Evolutionary conservation across 2,797 vertebrate species (phyloP).

Genomic region (Philypnodon macrostomus): DNA sequence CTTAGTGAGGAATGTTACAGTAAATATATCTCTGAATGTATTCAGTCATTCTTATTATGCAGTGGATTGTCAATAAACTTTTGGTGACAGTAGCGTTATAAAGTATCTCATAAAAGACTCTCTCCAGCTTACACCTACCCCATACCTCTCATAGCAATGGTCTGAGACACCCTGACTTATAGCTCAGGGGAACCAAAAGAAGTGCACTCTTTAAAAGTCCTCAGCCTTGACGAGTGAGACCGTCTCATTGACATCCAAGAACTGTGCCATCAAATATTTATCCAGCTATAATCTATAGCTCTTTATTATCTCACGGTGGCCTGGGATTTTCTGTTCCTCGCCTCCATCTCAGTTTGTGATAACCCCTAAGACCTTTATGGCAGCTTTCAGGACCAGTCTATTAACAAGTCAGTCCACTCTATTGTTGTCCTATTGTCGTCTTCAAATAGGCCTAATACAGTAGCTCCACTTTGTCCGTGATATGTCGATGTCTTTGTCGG

Average conservation of each 20-base stretch:
- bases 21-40: background rate
- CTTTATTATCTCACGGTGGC: constrained; percentile 49
- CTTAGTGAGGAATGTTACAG: too few relatives aligned
- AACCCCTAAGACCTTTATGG: constrained; percentile 7
- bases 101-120: constrained; percentile 22
- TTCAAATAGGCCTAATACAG: constrained; percentile 38
- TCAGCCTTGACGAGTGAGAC: constrained; percentile 27
- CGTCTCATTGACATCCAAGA: background rate
- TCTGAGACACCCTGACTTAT: constrained; percentile 4
- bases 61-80: constrained; percentile 21
- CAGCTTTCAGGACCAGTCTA: background rate
- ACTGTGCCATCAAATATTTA: constrained; percentile 65
- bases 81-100: constrained; percentile 31
- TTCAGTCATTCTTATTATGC: constrained; percentile 13
- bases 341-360: constrained; percentile 27
- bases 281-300: constrained; percentile 44
- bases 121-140: constrained; percentile 4
- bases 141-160: constrained; percentile 15
- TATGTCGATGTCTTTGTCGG: constrained; percentile 26
- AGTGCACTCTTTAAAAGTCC: too few relatives aligned
- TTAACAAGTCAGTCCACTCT: background rate
- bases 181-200: background rate
- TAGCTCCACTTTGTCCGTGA: constrained; percentile 32
- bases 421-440: constrained; percentile 5
- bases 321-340: constrained; percentile 41